Conservation (phyloP, 2,888 invertebrate genomes). For the Unio delphinus region DNA sequence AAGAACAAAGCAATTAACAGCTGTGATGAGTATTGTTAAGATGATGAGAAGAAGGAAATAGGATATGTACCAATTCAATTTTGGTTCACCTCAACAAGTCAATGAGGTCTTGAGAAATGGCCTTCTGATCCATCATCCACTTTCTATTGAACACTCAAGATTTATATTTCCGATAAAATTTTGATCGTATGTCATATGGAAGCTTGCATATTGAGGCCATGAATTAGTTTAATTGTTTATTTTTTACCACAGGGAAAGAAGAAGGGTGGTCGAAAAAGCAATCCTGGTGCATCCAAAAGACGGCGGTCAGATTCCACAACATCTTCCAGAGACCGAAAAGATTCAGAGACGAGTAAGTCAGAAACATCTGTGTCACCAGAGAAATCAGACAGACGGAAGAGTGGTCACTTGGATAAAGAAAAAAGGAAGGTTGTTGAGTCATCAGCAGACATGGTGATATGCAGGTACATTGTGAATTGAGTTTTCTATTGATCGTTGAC, state of each 20-base stretch:
- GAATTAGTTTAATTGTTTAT: no score
- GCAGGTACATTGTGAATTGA: slow-evolving; percentile 41
- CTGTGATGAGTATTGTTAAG: no score
- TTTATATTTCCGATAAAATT: no score
- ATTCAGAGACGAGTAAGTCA: slow-evolving; percentile 20
- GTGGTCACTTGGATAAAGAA: slow-evolving; percentile 29
- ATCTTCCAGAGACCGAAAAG: slow-evolving; percentile 20
- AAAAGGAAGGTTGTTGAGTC: slow-evolving; percentile 41
- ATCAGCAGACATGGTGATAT: slow-evolving; percentile 51
- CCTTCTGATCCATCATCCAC: no score
- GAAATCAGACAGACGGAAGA: slow-evolving; percentile 34
- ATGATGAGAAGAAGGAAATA: background rate
- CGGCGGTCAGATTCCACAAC: slow-evolving; percentile 11
- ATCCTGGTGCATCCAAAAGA: slow-evolving; percentile 17
- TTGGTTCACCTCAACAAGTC: background rate
- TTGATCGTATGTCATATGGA: no score
- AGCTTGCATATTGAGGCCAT: no score
- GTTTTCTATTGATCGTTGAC: background rate
- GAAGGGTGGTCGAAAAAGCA: slow-evolving; percentile 14
- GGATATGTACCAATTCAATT: background rate
- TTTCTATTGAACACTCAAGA: no score
- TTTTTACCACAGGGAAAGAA: no score
- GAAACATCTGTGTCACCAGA: slow-evolving; percentile 14
- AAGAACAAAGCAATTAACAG: no score
- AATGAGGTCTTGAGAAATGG: no score